Conservation (phyloP, 1,140 invertebrate species). For the Subanguina moxae region DNA sequence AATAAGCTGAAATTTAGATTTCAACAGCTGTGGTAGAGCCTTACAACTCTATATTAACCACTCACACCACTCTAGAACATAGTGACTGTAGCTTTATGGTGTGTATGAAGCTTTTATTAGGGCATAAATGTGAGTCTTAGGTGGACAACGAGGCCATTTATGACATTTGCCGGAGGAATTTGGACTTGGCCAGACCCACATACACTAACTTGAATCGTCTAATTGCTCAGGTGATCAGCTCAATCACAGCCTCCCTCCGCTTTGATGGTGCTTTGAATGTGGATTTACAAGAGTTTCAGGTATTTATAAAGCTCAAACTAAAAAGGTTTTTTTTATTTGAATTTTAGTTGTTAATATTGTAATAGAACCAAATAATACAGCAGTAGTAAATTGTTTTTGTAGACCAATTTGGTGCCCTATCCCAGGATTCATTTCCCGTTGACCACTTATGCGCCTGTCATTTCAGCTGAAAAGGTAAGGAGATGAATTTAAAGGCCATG, state of each 20-base stretch:
- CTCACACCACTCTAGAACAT: conserved; percentile 74
- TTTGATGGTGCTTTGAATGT: conserved; percentile 73
- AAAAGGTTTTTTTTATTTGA: not conserved
- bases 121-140: conserved; percentile 8
- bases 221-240: conserved; percentile 63
- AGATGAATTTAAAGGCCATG: too few relatives aligned
- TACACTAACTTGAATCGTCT: conserved; percentile 71
- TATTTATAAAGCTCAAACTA: conserved; percentile 62
- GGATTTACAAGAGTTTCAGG: conserved; percentile 70
- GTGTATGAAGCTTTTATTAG: conserved; percentile 60
- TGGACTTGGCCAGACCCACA: conserved; percentile 67
- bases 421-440: conserved; percentile 68
- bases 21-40: conserved; percentile 62
- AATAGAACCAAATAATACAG: too few relatives aligned
- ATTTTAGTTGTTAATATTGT: conserved; percentile 19
- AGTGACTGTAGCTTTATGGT: conserved; percentile 77
- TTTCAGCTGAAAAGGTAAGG: conserved; percentile 66
- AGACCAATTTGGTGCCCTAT: conserved; percentile 66
- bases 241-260: conserved; percentile 67
- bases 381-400: conserved; percentile 61
- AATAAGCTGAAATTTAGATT: conserved; percentile 60
- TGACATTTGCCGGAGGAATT: conserved; percentile 69
- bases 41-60: conserved; percentile 71
- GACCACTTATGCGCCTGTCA: conserved; percentile 60
- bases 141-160: conserved; percentile 77